Conservation (phyloP, 2,888 invertebrate genomes). For the Drosophila neoperkinsi region DNA sequence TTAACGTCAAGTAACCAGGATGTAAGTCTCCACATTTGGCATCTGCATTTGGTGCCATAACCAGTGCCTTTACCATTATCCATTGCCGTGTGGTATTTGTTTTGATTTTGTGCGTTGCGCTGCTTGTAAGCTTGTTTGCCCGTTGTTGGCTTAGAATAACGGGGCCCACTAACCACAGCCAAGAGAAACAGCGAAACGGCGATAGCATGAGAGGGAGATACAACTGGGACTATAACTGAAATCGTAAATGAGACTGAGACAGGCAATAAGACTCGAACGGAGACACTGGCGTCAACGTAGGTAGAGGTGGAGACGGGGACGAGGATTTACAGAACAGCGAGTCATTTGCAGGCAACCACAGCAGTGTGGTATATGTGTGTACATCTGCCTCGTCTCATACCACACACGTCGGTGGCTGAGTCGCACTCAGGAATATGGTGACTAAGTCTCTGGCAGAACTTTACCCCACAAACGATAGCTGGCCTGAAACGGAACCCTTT, state of each 20-base stretch:
- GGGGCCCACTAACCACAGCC: slow-evolving; percentile 10
- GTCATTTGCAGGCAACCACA: slow-evolving; percentile 38
- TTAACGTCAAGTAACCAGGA: neutral
- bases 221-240: neutral
- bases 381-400: neutral
- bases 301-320: neutral
- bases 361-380: slow-evolving; percentile 1
- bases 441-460: slow-evolving; percentile 14
- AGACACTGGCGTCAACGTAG: too few relatives aligned
- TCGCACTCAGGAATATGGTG: slow-evolving; percentile 1
- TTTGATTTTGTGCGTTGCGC: slow-evolving; percentile 61
- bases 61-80: slow-evolving; percentile 3
- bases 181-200: neutral
- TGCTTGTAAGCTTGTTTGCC: slow-evolving; percentile 45
- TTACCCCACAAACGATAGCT: slow-evolving; percentile 5
- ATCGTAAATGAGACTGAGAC: neutral
- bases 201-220: neutral
- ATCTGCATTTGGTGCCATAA: slow-evolving; percentile 21
- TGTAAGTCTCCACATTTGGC: slow-evolving; percentile 8
- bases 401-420: neutral
- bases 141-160: slow-evolving; percentile 28
- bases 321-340: slow-evolving; percentile 10
- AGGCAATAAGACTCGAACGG: neutral
- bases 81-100: slow-evolving; percentile 54
- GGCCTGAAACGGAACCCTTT: neutral